phyloP scores from a whole-genome alignment of 53 echinoderm and acorn worm species.

The Actinopyga echinites region DNA sequence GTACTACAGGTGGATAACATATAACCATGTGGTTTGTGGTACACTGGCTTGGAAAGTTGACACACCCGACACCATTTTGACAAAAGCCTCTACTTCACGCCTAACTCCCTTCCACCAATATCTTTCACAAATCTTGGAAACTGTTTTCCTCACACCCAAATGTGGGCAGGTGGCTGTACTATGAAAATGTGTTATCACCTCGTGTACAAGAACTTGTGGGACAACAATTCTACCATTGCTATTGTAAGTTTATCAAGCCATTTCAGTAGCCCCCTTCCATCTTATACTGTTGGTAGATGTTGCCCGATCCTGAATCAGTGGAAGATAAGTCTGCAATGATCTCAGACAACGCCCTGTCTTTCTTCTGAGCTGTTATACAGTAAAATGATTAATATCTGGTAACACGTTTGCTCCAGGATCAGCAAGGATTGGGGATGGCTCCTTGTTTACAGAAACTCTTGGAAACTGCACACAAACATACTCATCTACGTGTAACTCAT shows the following conservation, averaged over 20 bases:
- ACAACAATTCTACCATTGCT: background rate
- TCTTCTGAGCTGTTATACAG: background rate
- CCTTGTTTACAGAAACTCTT: background rate
- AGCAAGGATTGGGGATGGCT: background rate
- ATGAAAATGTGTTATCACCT: conserved; percentile 32
- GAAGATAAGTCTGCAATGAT: background rate
- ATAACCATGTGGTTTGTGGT: conserved; percentile 45
- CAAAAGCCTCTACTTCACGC: conserved; percentile 16
- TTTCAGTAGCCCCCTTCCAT: background rate
- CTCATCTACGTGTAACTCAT: background rate
- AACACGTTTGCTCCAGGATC: background rate
- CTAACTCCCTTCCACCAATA: conserved; percentile 38
- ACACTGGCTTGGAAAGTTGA: conserved; percentile 50
- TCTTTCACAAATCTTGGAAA: conserved; percentile 9
- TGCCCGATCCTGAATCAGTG: background rate
- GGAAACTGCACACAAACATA: background rate
- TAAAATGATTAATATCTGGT: conserved; percentile 11
- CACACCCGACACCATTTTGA: conserved; percentile 38
- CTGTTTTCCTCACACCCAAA: background rate
- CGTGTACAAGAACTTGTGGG: background rate
- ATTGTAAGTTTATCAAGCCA: no score
- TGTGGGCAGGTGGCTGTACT: conserved; percentile 7
- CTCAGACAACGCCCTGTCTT: background rate
- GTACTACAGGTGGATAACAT: conserved; percentile 41
- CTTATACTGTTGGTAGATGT: background rate